phyloP scores from a whole-genome alignment of 2,113 vertebrate species.

The Zapornia atra region DNA sequence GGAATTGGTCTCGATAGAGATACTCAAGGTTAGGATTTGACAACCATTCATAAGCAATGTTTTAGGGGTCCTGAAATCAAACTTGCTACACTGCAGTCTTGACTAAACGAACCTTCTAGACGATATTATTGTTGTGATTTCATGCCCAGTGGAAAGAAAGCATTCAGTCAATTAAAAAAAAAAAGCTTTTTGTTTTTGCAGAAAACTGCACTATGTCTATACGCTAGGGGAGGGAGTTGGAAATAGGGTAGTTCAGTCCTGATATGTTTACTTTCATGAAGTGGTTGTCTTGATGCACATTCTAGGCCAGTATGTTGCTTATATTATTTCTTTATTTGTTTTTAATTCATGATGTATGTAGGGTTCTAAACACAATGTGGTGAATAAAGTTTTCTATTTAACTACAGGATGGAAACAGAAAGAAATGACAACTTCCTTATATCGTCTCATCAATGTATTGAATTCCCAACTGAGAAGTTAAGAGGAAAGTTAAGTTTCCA shows the following conservation, averaged over 20 bases:
- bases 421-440: background rate
- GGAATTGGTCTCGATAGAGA: background rate
- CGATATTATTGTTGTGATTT: background rate
- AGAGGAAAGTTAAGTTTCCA: background rate
- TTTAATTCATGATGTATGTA: background rate
- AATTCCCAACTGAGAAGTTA: background rate
- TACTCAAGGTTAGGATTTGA: background rate
- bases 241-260: background rate
- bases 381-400: background rate
- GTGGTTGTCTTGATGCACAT: background rate
- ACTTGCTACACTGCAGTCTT: background rate
- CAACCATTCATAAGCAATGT: background rate
- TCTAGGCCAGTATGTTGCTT: background rate
- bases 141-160: background rate
- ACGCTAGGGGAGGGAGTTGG: background rate
- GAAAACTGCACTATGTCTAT: background rate
- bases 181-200: background rate
- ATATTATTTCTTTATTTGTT: background rate
- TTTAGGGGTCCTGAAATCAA: background rate
- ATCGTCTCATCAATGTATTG: background rate
- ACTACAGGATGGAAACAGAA: background rate
- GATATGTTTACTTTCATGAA: background rate
- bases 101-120: background rate
- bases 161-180: background rate
- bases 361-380: background rate